These are phyloP conservation scores for Oscheius onirici DNA, from an alignment of 2,888 invertebrate genomes.

Conservation along the genomic window DNA sequence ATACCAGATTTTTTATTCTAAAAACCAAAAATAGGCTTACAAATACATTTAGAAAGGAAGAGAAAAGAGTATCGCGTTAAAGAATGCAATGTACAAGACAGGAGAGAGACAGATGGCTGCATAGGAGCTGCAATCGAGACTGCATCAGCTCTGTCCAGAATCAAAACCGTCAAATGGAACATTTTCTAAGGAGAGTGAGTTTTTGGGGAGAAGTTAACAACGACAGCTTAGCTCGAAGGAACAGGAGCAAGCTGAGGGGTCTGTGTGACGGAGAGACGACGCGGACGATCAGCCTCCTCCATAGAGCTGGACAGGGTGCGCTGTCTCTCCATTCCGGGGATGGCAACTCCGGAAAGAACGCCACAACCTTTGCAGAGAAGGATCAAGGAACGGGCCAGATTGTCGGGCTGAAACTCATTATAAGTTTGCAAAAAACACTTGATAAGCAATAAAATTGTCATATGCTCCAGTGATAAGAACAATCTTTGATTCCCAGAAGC, in stretches of 20 bases:
- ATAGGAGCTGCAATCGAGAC: slow-evolving; percentile 1
- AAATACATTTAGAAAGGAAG: background rate
- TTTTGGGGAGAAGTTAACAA: background rate
- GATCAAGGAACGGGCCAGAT: slow-evolving; percentile 85
- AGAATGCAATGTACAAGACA: slow-evolving; percentile 14
- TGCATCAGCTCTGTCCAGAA: background rate
- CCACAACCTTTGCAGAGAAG: slow-evolving; percentile 90
- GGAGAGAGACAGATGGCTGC: background rate
- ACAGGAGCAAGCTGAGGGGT: slow-evolving; percentile 48
- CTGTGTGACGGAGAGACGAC: slow-evolving; percentile 65
- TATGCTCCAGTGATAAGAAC: too few species aligned
- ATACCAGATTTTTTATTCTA: slow-evolving; percentile 14
- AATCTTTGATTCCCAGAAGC: background rate
- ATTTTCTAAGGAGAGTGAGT: background rate
- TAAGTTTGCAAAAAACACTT: too few species aligned
- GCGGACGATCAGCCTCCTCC: slow-evolving; percentile 71
- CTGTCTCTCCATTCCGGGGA: slow-evolving; percentile 71
- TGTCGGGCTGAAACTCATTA: slow-evolving; percentile 80
- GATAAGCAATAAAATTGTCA: background rate
- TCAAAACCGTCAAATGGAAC: slow-evolving; percentile 11
- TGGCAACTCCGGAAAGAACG: slow-evolving; percentile 68
- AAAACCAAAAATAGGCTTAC: background rate
- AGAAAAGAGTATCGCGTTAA: slow-evolving; percentile 10
- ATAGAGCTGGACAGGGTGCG: slow-evolving; percentile 70
- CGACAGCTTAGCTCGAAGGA: slow-evolving; percentile 44